Evolutionary conservation across 2,113 vertebrate genomes (phyloP).

Genomic region (Psittacara wagleri): DNA sequence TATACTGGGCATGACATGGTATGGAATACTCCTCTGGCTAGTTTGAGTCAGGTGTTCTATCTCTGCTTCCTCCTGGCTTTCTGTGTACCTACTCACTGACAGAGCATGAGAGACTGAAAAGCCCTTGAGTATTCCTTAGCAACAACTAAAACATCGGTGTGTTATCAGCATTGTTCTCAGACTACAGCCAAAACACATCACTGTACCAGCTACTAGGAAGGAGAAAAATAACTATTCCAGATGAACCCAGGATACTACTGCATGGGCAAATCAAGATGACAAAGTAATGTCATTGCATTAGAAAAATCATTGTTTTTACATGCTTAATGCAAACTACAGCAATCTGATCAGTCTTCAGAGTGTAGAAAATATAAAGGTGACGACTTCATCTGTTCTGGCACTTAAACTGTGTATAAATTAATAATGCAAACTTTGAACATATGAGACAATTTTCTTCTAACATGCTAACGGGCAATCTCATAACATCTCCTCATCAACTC

Average conservation of each 20-base stretch:
- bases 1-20: not conserved
- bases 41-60: not conserved
- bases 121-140: not conserved
- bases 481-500: conserved; percentile 1
- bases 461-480: conserved; percentile 19
- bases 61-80: not conserved
- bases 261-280: conserved; percentile 46
- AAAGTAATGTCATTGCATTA: conserved; percentile 29
- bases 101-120: not conserved
- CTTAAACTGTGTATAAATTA: conserved; percentile 51
- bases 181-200: not conserved
- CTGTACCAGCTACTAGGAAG: not conserved
- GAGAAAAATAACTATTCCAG: not conserved
- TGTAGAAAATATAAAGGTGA: conserved; percentile 35
- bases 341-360: conserved; percentile 4
- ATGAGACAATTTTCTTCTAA: not conserved
- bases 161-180: not conserved
- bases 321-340: conserved; percentile 43
- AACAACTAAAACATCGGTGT: not conserved
- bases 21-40: not conserved
- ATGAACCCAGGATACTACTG: not conserved
- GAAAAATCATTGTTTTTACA: conserved; percentile 50
- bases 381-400: conserved; percentile 49
- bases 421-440: conserved; percentile 16
- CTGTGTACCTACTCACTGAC: not conserved